Percentiles rank a stretch among this genome's conserved stretches.
Evolutionary conservation across 2,113 vertebrate genomes (phyloP).

Genomic region (Sinosuthora webbiana): DNA sequence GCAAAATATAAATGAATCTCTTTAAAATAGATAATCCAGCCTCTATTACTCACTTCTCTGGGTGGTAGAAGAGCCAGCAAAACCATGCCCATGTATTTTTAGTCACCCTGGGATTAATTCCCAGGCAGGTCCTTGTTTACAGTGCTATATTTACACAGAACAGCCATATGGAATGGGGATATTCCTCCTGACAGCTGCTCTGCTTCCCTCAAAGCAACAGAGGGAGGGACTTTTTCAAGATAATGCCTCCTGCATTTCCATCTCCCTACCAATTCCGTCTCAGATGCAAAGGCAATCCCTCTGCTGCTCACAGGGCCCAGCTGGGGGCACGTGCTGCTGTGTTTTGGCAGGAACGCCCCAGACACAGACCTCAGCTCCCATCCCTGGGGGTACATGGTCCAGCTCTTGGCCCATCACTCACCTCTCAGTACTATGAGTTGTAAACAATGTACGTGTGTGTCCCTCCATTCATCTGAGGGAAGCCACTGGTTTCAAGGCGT

Average conservation of each 20-base stretch:
- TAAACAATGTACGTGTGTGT: fast-evolving
- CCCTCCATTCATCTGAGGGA: background rate
- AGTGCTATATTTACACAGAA: background rate
- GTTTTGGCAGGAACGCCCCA: background rate
- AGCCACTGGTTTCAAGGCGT: background rate
- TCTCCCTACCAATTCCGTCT: background rate
- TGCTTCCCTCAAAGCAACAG: background rate
- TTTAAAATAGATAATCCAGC: background rate
- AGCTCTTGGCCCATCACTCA: background rate
- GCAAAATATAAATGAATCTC: background rate
- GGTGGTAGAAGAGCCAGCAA: background rate
- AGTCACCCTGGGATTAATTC: background rate
- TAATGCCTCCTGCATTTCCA: background rate
- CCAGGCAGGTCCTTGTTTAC: slow-evolving; percentile 1
- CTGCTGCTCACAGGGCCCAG: fast-evolving
- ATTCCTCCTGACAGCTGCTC: slow-evolving; percentile 12
- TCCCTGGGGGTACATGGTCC: fast-evolving
- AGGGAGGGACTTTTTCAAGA: background rate
- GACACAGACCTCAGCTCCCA: background rate
- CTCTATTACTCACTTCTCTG: background rate
- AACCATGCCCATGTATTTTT: background rate
- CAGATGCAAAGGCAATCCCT: background rate
- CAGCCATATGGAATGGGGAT: background rate
- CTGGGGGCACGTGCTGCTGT: fast-evolving
- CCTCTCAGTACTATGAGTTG: background rate